Base-by-base conservation (phyloP, 2,113 vertebrate genomes). In the Gnathonemus longibarbis region DNA sequence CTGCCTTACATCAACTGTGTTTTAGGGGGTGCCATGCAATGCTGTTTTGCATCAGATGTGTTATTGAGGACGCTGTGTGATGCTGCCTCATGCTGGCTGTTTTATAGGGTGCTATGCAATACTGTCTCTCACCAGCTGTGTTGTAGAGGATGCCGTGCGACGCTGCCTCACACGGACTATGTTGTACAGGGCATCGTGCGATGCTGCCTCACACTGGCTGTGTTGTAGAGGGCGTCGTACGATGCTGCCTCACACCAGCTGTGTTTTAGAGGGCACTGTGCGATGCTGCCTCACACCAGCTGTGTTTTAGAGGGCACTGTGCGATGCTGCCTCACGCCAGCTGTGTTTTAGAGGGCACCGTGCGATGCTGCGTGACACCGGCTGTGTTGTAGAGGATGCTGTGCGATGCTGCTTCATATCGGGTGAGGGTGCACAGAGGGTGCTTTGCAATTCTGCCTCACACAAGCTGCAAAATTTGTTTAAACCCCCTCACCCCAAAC, bases 181-280 rank as follows among this genome's bases (percentile, higher is more conserved):
- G 56, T 58, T 58, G 0, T 58, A 58, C 6, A 24, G 56, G 19
- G 5, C 0, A 0, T 2, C 0, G 21, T 58, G 0, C 1, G 19
- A 24, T 8, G 19, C 53, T 58, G 53, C 19, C 19, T 21, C 53
- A 56, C 1, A 56, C 7, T 0, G 0, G 6, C 46, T 46, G 8
- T 53, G 17, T 53, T 46, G 0, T 46, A 46, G 6, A 46, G 45
- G 45, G 45, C 6, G 1, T 1, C 0, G 5, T 46, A 6, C 45
- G 6, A 46, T 46, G 45, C 50, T 52, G 50, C 50, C 50, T 52
- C 50, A 49, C 11, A 49, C 56, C 0, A 0, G 2, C 21, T 27
- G n/a, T 66, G 58, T 27, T 27, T 0, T 27, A 66, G 24, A 62
- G 24, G 24, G 58, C 2, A 0, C 3, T 0, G 58, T 62, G 9